Evolutionary conservation across 2,888 invertebrate species (phyloP).

Genomic region (Emmelina monodactyla): DNA sequence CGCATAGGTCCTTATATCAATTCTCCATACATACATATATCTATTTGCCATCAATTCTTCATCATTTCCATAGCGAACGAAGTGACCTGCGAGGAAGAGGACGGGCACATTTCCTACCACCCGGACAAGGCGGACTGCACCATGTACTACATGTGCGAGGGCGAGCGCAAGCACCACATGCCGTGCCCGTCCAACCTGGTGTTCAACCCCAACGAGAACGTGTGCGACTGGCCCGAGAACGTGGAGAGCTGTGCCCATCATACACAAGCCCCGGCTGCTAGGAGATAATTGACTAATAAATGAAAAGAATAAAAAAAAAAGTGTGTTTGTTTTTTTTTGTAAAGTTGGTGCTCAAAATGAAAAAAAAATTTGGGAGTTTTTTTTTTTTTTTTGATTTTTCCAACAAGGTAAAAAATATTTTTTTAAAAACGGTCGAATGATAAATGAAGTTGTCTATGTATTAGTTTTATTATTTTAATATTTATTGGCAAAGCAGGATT

Average conservation of each 20-base stretch:
- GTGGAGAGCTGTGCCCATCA: conserved; percentile 81
- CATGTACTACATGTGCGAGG: conserved; percentile 96
- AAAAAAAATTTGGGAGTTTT: no score
- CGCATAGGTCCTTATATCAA: no score
- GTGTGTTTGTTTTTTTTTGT: no score
- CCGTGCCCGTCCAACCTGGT: conserved; percentile 92
- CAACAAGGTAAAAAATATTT: no score
- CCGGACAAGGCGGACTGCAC: conserved; percentile 90
- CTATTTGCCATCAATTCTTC: not conserved
- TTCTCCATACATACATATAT: no score
- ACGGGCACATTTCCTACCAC: conserved; percentile 95
- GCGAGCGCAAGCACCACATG: conserved; percentile 95
- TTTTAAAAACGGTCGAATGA: no score
- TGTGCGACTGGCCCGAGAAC: conserved; percentile 96
- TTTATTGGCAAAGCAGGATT: conserved; percentile 31
- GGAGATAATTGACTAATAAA: conserved; percentile 30
- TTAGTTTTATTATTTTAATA: conserved; percentile 16
- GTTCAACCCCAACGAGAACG: conserved; percentile 91
- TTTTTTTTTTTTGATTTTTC: no score
- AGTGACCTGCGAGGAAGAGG: conserved; percentile 90
- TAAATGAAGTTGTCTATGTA: no score
- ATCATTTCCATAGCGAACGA: conserved; percentile 73
- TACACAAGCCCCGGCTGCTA: conserved; percentile 57
- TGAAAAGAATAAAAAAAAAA: no score
- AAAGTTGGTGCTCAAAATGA: no score